Evolutionary conservation across 2,797 vertebrate genomes (phyloP).

Genomic region (Mus minutoides): DNA sequence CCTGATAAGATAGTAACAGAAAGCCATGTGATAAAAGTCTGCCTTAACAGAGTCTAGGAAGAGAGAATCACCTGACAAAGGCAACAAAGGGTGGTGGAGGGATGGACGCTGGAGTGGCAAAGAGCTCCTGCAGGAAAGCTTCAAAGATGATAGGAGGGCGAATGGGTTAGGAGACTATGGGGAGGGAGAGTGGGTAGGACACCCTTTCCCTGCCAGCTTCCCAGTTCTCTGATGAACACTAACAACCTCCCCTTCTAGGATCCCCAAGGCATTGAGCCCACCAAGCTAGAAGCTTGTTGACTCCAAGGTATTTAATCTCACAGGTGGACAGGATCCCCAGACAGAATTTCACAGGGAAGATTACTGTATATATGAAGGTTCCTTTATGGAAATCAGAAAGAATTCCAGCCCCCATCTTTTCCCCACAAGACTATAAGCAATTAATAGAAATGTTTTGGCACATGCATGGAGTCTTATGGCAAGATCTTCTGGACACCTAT

Average conservation of each 20-base stretch:
- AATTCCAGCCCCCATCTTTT: neutral
- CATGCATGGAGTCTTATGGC: neutral
- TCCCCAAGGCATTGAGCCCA: slow-evolving; percentile 44
- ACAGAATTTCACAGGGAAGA: slow-evolving; percentile 36
- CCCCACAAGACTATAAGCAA: neutral
- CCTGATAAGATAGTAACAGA: slow-evolving; percentile 70
- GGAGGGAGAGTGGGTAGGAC: neutral
- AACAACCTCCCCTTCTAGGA: slow-evolving; percentile 6
- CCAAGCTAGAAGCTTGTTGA: neutral
- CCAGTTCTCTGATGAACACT: slow-evolving; percentile 18
- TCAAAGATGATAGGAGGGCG: neutral
- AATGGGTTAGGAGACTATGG: neutral
- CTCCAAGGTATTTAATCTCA: neutral
- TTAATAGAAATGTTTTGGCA: neutral
- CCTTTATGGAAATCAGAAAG: neutral
- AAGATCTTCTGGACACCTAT: slow-evolving; percentile 28
- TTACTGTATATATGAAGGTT: neutral
- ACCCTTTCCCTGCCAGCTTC: neutral
- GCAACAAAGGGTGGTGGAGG: neutral
- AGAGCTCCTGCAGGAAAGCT: neutral
- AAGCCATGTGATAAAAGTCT: slow-evolving; percentile 64
- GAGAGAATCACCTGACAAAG: slow-evolving; percentile 23
- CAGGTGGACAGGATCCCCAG: slow-evolving; percentile 16
- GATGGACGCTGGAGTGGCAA: neutral
- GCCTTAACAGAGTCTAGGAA: slow-evolving; percentile 45